Conservation (phyloP, 2,888 invertebrate species). For the Chymomyza amoena region DNA sequence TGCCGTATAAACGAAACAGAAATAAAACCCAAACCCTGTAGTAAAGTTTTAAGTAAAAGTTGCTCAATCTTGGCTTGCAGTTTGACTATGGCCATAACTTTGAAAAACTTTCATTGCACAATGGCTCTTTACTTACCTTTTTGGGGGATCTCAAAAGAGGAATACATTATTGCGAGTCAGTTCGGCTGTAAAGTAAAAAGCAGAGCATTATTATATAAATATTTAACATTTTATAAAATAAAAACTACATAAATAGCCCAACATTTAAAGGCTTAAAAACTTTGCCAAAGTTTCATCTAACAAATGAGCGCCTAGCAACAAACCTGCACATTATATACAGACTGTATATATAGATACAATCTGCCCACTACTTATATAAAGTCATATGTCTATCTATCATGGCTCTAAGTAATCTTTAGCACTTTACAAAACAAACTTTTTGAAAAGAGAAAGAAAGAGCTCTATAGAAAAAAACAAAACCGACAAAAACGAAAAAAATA, state of each 20-base stretch:
- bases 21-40: constrained; percentile 15
- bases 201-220: too few relatives aligned
- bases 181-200: background rate
- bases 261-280: background rate
- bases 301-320: background rate
- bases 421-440: constrained; percentile 10
- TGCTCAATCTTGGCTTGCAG: constrained; percentile 39
- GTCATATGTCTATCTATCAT: constrained; percentile 19
- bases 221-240: background rate
- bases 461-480: background rate
- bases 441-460: constrained; percentile 13
- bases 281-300: background rate
- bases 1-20: constrained; percentile 20
- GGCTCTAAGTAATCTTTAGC: constrained; percentile 34
- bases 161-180: background rate
- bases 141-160: background rate
- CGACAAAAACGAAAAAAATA: background rate
- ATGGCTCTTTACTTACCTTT: background rate
- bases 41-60: constrained; percentile 55
- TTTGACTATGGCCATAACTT: constrained; percentile 5
- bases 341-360: background rate
- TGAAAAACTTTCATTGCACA: constrained; percentile 55
- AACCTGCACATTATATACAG: background rate
- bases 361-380: background rate
- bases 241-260: background rate